Base-by-base conservation (phyloP, 2,113 vertebrate genomes). In the Zapornia atra region DNA sequence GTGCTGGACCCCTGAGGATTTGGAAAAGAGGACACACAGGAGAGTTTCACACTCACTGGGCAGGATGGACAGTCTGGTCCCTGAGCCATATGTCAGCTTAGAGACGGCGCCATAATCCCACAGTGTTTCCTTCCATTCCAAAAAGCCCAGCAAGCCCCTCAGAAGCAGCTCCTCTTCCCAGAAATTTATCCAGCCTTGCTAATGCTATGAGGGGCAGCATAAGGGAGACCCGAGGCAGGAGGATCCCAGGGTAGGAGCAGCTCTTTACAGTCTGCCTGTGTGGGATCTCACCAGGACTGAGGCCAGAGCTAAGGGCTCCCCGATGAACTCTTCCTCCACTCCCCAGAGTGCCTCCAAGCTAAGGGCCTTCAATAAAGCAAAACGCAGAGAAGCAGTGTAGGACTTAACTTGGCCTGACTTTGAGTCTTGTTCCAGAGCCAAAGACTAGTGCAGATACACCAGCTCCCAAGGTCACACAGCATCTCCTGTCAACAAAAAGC, bases 321-420 rank as follows among this genome's bases (percentile, higher is more conserved):
- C 33, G 5, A 33, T 14, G 33, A 11, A 33, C 56, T 59, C 56
- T 20, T 59, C 29, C 17, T 56, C 33, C 14, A 33, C 24, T 14
- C 50, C 25, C 50, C 24, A 51, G 6, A 26, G 12, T 7, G 22
- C 50, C 12, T 51, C 50, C 13, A 7, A 24, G 12, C 50, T 26
- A 12, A 26, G 25, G 50, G 50, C 25, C 50, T 51, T 25, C 50
- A 26, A 26, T 26, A 51, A 51, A 26, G 24, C 50, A 51, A 25
- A 51, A 51, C 13, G 13, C 12, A 31, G 3, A 33, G 51, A 20
- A 72, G 28, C 20, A 31, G 8, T 12, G 8, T 18, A 31, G 69
- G 69, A 95, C 97, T 97, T 95, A n/a, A 98, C 97, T 80, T 82
- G 93, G 84, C 76, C 20, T 87, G 51, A 97, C 81, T 10, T 60